These are phyloP conservation scores for Gerris lacustris DNA, from an alignment of 2,888 invertebrate genomes.

Conservation along the genomic window DNA sequence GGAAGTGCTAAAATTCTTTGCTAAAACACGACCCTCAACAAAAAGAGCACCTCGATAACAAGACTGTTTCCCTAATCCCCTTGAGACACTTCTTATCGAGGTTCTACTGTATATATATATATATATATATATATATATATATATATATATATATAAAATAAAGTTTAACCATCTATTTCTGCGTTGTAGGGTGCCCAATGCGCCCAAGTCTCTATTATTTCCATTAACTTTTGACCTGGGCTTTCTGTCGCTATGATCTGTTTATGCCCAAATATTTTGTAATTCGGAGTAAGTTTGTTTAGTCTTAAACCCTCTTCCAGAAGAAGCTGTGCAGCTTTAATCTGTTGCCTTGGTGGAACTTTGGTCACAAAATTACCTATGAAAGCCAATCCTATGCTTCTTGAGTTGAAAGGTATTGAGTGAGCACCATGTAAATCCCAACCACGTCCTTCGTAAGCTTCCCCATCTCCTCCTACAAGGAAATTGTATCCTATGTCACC, in stretches of 20 bases:
- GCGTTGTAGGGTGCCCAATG: constrained; percentile 14
- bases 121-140: no score
- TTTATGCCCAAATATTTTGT: constrained; percentile 16
- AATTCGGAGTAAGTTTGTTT: constrained; percentile 18
- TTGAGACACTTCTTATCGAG: no score
- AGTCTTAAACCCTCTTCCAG: constrained; percentile 17
- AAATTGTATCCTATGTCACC: constrained; percentile 27
- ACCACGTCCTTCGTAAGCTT: constrained; percentile 26
- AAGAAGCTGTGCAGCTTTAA: constrained; percentile 18
- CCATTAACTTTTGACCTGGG: constrained; percentile 19
- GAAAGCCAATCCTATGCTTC: constrained; percentile 20
- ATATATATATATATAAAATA: no score
- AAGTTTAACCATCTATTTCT: constrained; percentile 4
- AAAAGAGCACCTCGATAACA: no score
- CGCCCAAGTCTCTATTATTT: constrained; percentile 14
- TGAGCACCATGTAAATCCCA: constrained; percentile 60
- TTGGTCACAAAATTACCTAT: constrained; percentile 23
- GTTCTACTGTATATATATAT: no score
- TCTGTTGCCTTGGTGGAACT: constrained; percentile 18
- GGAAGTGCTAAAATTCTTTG: no score
- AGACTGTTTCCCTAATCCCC: no score
- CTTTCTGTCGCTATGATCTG: constrained; percentile 20
- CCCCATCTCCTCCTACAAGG: constrained; percentile 26
- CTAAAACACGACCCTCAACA: no score
- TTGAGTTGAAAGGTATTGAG: constrained; percentile 36